Base-by-base conservation (phyloP, 2,113 vertebrate genomes). In the Tragelaphus scriptus region DNA sequence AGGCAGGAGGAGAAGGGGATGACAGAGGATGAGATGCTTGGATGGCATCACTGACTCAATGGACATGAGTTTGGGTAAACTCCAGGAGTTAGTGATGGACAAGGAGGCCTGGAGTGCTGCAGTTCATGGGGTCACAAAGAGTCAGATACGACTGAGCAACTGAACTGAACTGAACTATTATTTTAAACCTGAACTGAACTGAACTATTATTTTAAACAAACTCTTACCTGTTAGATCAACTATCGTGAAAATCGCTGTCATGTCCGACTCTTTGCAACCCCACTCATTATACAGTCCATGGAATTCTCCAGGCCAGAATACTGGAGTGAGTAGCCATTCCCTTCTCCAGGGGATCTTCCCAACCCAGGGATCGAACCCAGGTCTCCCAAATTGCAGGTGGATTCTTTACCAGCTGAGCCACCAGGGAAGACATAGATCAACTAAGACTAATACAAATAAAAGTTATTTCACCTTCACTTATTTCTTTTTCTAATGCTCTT, bases 71-170 rank as follows among this genome's bases (percentile, higher is more conserved):
- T 36, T 36, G 32, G n/a, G 65, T 36, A 21, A 19, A n/a, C n/a
- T 68, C 65, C 9, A 0, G 4, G 10, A 36, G 65, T 36, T 36
- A n/a, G 9, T 68, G n/a, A 36, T 36, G 65, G n/a, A 68, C 65
- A 68, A n/a, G n/a, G n/a, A 36, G 8, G 65, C n/a, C 65, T 68
- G 32, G n/a, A 1, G 0, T 36, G 9, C n/a, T 0, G 0, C 65
- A 36, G n/a, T 68, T 21, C 9, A 68, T 21, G 9, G 32, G 65
- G 17, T 36, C 17, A 21, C 65, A 71, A 71, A 71, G n/a, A 68
- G n/a, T 71, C n/a, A 0, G 4, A 36, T n/a, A 71, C 16, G 19
- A 11, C n/a, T 71, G 32, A 71, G n/a, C n/a, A 36, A 36, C n/a
- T 71, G 32, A 68, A 68, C 65, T 68, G 65, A 68, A 56, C 19